Evolutionary conservation across 1,140 invertebrate species (phyloP).

Genomic region (Manduca sexta): DNA sequence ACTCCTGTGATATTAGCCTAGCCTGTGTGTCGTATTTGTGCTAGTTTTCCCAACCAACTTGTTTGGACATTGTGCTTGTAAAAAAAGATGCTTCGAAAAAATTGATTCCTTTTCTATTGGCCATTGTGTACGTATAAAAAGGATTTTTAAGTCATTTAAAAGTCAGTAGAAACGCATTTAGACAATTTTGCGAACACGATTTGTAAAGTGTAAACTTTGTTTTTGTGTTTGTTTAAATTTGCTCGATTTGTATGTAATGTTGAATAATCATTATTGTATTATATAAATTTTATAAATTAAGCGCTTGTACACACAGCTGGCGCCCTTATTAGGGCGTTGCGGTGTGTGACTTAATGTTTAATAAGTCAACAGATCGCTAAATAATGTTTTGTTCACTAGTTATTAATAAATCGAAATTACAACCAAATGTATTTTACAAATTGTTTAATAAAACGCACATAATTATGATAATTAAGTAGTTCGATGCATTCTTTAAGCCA

Average conservation of each 20-base stretch:
- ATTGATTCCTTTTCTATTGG: slow-evolving; percentile 50
- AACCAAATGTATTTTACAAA: slow-evolving; percentile 50
- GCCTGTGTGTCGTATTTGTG: slow-evolving; percentile 69
- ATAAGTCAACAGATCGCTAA: neutral
- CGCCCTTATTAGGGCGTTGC: slow-evolving; percentile 14
- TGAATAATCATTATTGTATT: slow-evolving; percentile 42
- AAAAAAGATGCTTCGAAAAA: slow-evolving; percentile 36
- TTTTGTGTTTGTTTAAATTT: slow-evolving; percentile 26
- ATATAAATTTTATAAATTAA: slow-evolving; percentile 52
- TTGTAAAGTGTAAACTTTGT: slow-evolving; percentile 42
- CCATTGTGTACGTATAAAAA: slow-evolving; percentile 62
- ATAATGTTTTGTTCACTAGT: slow-evolving; percentile 34
- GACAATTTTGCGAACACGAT: slow-evolving; percentile 33
- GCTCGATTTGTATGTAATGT: slow-evolving; percentile 45
- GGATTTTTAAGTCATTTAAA: slow-evolving; percentile 53
- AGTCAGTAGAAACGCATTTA: slow-evolving; percentile 46
- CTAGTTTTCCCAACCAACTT: slow-evolving; percentile 61
- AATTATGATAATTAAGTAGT: slow-evolving; percentile 32
- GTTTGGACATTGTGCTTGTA: slow-evolving; percentile 63
- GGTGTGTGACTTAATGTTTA: neutral
- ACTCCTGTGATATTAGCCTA: slow-evolving; percentile 72
- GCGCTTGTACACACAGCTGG: slow-evolving; percentile 40
- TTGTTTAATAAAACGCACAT: slow-evolving; percentile 45
- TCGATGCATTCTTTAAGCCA: slow-evolving; percentile 21
- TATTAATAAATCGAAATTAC: slow-evolving; percentile 26